Percentiles rank a stretch among this genome's conserved stretches.
Evolutionary conservation across 1,140 invertebrate species (phyloP).

Genomic region (Solenopsis invicta): DNA sequence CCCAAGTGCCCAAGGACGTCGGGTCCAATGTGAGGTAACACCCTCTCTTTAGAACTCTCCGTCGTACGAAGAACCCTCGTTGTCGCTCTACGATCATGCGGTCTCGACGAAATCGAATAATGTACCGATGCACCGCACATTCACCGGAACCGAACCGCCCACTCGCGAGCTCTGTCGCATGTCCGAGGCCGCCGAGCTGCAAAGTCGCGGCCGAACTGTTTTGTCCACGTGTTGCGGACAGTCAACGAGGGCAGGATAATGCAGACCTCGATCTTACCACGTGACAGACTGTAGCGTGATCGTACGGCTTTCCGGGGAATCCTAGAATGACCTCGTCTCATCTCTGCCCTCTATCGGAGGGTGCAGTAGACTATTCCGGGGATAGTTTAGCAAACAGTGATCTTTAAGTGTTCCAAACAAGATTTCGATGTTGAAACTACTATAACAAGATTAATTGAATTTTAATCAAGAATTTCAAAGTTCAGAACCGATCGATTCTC

Average conservation of each 20-base stretch:
- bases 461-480: neutral
- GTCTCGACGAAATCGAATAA: neutral
- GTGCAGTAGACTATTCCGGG: neutral
- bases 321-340: neutral
- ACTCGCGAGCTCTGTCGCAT: neutral
- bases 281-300: conserved; percentile 29
- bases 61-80: neutral
- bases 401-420: neutral
- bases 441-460: neutral
- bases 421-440: neutral
- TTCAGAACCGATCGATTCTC: neutral
- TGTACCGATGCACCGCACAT: neutral
- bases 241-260: conserved; percentile 46
- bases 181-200: conserved; percentile 59
- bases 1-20: conserved; percentile 36
- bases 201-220: conserved; percentile 71
- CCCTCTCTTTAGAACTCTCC: neutral
- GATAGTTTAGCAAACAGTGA: neutral
- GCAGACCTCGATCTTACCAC: conserved; percentile 61
- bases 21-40: conserved; percentile 5
- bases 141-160: conserved; percentile 12
- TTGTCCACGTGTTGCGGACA: conserved; percentile 73
- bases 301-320: conserved; percentile 12
- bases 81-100: neutral
- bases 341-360: conserved; percentile 44